phyloP scores from a whole-genome alignment of 2,888 invertebrate genomes.

The Anoncus sp. region DNA sequence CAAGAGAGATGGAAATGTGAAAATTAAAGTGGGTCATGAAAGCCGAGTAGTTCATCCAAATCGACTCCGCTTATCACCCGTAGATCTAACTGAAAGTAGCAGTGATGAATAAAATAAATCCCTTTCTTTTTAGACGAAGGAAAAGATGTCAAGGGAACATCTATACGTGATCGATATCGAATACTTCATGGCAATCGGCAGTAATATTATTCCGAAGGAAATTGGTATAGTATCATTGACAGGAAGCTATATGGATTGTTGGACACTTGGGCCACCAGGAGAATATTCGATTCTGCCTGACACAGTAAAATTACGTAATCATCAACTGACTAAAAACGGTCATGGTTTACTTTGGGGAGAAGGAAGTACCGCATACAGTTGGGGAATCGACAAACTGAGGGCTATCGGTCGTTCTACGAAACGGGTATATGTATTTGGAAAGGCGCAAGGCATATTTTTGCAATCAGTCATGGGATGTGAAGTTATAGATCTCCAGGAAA shows the following conservation, averaged over 20 bases:
- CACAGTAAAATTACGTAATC: not conserved
- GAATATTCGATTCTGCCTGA: not conserved
- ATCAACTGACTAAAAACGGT: not conserved
- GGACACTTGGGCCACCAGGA: conserved; percentile 27
- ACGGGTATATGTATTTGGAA: conserved; percentile 10
- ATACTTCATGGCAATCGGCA: no score
- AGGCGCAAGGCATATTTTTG: not conserved
- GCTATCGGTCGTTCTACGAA: not conserved
- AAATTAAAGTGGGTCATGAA: no score
- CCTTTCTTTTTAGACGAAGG: no score
- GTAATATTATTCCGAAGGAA: no score
- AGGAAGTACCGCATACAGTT: conserved; percentile 17
- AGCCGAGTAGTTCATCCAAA: conserved; percentile 17
- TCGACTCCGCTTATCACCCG: conserved; percentile 14
- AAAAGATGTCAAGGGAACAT: no score
- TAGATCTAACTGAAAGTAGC: conserved; percentile 4
- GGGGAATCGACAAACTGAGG: conserved; percentile 11
- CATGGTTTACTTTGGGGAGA: conserved; percentile 32
- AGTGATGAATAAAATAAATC: conserved; percentile 18
- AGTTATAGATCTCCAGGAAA: not conserved
- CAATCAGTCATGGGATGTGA: not conserved
- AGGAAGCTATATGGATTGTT: conserved; percentile 3
- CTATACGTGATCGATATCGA: no score
- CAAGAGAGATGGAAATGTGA: conserved; percentile 22
- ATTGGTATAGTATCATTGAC: no score